These are phyloP conservation scores for Gastracanthus pulcherrimus DNA, from an alignment of 2,888 invertebrate species.

Conservation along the genomic window DNA sequence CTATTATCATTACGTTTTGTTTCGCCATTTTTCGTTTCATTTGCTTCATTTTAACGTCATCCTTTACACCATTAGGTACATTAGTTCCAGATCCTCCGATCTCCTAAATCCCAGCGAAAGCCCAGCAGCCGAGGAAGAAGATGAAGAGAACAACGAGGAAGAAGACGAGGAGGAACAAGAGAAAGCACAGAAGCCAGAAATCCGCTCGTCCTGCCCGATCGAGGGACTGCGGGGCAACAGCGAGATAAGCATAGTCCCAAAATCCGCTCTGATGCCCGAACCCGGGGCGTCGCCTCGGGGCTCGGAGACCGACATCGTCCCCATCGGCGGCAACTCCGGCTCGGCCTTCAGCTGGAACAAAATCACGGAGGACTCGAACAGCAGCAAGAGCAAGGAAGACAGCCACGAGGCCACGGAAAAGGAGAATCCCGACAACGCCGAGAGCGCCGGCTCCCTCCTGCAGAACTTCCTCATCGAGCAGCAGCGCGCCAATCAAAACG, in stretches of 20 bases:
- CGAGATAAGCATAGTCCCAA: constrained; percentile 59
- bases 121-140: constrained; percentile 14
- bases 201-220: constrained; percentile 22
- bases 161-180: constrained; percentile 27
- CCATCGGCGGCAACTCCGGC: constrained; percentile 22
- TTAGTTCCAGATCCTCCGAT: constrained; percentile 59
- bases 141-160: constrained; percentile 13
- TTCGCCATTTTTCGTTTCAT: constrained; percentile 20
- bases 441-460: constrained; percentile 68
- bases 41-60: constrained; percentile 50
- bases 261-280: constrained; percentile 56
- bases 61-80: constrained; percentile 58
- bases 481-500: constrained; percentile 67
- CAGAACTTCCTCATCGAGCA: constrained; percentile 74
- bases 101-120: constrained; percentile 42
- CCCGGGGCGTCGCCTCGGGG: constrained; percentile 1
- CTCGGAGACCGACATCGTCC: constrained; percentile 57
- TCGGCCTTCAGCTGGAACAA: constrained; percentile 68
- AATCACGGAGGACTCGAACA: constrained; percentile 25
- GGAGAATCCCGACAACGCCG: constrained; percentile 61
- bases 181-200: constrained; percentile 39
- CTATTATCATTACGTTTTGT: constrained; percentile 19
- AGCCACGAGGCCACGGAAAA: constrained; percentile 41
- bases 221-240: constrained; percentile 47
- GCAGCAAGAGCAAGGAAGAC: constrained; percentile 25